Percentiles rank a stretch among this genome's conserved stretches.
Conservation (phyloP, 2,797 vertebrate species). For the Pseudocheirus occidentalis region DNA sequence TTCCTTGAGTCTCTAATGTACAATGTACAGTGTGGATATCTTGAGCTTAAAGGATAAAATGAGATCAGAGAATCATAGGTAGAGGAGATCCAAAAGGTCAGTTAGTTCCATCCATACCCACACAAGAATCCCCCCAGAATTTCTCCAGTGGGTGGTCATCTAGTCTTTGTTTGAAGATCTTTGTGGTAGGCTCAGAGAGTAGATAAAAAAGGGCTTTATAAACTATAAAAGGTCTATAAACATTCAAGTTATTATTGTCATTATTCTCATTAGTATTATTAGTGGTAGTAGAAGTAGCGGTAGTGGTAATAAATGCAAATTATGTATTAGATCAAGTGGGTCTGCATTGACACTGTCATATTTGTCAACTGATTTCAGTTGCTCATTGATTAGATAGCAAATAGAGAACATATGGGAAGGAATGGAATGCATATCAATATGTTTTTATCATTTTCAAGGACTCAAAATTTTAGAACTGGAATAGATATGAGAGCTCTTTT, state of each 20-base stretch:
- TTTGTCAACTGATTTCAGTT: neutral
- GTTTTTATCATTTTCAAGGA: neutral
- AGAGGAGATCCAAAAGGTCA: neutral
- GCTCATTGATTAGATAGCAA: neutral
- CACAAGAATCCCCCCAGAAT: neutral
- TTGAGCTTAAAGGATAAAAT: neutral
- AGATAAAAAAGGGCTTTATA: neutral
- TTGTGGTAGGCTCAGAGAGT: neutral
- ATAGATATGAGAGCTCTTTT: neutral
- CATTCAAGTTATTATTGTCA: rapidly evolving
- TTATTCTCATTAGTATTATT: neutral
- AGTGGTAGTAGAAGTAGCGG: neutral
- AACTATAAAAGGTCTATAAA: neutral
- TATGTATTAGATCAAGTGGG: neutral
- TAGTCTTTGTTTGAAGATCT: neutral
- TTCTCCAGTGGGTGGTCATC: neutral
- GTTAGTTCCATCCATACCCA: neutral
- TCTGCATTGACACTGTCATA: neutral
- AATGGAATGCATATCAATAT: neutral
- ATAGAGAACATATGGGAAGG: neutral
- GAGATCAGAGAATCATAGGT: rapidly evolving
- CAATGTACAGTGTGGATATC: conserved; percentile 1
- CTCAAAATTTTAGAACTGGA: neutral
- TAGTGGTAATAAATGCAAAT: neutral
- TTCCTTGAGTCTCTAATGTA: neutral